These are phyloP conservation scores for Nephotettix cincticeps DNA, from an alignment of 1,140 invertebrate genomes.

Conservation along the genomic window DNA sequence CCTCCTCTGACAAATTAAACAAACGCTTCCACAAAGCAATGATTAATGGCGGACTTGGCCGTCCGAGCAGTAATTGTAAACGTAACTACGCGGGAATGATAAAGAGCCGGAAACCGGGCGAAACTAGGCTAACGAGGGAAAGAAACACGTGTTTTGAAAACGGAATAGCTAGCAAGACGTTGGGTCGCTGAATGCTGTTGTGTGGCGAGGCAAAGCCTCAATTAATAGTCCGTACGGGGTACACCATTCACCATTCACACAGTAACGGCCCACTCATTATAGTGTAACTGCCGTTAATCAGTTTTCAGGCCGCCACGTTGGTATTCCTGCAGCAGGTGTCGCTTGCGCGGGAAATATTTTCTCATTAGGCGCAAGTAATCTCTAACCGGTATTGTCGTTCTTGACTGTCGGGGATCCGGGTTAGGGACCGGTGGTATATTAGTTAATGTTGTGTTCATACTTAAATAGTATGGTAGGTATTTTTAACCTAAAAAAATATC, in stretches of 20 bases:
- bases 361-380: too few species aligned
- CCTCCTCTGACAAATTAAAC: not conserved
- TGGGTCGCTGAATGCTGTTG: too few species aligned
- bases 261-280: conserved; percentile 11
- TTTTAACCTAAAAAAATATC: too few species aligned
- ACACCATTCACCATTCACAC: not conserved
- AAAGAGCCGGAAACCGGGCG: not conserved
- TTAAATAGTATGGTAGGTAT: too few species aligned
- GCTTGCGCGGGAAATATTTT: too few species aligned
- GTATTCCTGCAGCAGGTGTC: not conserved
- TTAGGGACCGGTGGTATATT: too few species aligned
- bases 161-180: too few species aligned
- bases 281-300: conserved; percentile 12
- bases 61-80: not conserved
- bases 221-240: not conserved
- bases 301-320: conserved; percentile 3
- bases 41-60: not conserved
- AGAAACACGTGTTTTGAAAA: not conserved
- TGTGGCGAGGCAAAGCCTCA: not conserved
- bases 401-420: too few species aligned
- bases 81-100: not conserved
- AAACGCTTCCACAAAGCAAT: not conserved
- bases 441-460: too few species aligned
- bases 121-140: conserved; percentile 12
- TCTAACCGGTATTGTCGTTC: too few species aligned